These are phyloP conservation scores for Neodiprion fabricii DNA, from an alignment of 1,140 invertebrate species.

Conservation along the genomic window DNA sequence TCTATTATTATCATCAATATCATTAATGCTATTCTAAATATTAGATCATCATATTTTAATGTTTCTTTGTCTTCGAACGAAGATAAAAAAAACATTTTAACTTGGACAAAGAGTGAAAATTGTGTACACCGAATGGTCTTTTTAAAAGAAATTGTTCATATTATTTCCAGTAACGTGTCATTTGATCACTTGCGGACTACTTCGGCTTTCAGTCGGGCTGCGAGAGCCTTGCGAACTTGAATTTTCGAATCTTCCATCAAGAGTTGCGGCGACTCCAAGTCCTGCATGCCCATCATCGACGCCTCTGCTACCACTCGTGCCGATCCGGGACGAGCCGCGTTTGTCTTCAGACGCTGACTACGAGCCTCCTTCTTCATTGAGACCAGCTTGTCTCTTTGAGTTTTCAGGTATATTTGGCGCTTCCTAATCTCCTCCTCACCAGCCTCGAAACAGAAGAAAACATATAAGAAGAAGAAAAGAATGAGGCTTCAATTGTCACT, in stretches of 20 bases:
- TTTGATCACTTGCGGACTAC: conserved; percentile 62
- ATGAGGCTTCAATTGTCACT: not conserved
- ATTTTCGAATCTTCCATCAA: conserved; percentile 67
- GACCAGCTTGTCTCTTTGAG: conserved; percentile 88
- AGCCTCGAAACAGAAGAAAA: conserved; percentile 39
- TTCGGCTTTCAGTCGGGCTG: conserved; percentile 82
- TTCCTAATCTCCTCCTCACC: conserved; percentile 75
- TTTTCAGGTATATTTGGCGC: conserved; percentile 82
- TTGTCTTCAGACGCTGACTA: conserved; percentile 74
- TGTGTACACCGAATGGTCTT: no score
- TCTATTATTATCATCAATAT: no score
- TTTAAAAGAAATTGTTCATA: no score
- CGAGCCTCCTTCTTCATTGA: conserved; percentile 86
- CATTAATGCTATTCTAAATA: no score
- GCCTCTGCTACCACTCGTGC: conserved; percentile 53
- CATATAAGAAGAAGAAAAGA: no score
- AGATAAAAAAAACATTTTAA: no score
- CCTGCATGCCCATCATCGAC: conserved; percentile 49
- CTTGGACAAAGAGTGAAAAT: no score
- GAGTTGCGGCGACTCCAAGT: conserved; percentile 37
- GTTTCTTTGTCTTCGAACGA: no score
- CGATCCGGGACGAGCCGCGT: conserved; percentile 52
- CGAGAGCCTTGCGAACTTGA: conserved; percentile 81
- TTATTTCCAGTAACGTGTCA: not conserved
- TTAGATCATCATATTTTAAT: no score